Evolutionary conservation across 2,113 vertebrate genomes (phyloP).

Genomic region (Stegastes partitus): DNA sequence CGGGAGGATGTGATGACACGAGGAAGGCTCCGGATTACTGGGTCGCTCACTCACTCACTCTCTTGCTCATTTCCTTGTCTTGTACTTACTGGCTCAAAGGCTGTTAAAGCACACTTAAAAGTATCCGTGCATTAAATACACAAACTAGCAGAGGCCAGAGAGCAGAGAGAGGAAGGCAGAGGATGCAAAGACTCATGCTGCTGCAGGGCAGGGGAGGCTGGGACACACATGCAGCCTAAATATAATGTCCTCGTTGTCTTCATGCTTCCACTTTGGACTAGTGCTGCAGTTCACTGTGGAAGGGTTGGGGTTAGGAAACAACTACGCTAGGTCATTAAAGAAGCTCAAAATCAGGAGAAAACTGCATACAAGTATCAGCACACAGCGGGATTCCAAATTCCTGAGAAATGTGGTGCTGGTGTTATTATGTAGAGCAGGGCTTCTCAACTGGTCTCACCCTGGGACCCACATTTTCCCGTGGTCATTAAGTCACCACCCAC

Average conservation of each 20-base stretch:
- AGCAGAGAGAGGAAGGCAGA: not conserved
- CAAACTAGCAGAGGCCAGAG: slow-evolving; percentile 19
- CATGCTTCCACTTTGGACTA: slow-evolving; percentile 1
- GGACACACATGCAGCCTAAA: slow-evolving; percentile 39
- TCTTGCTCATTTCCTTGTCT: slow-evolving; percentile 6
- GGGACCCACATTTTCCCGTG: too few species aligned
- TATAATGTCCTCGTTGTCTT: slow-evolving; percentile 40
- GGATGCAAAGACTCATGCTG: slow-evolving; percentile 41
- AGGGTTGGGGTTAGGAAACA: slow-evolving; percentile 14
- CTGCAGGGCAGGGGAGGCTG: slow-evolving; percentile 73
- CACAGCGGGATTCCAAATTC: too few species aligned
- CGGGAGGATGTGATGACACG: slow-evolving; percentile 39
- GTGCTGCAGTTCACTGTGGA: not conserved
- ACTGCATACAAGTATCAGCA: too few species aligned
- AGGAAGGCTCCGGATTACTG: slow-evolving; percentile 50
- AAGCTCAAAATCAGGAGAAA: not conserved
- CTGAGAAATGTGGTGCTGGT: too few species aligned
- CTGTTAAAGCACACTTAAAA: slow-evolving; percentile 30
- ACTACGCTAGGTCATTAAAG: slow-evolving; percentile 1
- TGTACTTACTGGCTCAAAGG: slow-evolving; percentile 30
- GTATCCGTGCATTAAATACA: slow-evolving; percentile 25
- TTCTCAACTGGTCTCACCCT: too few species aligned
- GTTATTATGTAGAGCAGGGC: too few species aligned
- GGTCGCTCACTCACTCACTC: slow-evolving; percentile 6
- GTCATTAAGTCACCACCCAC: too few species aligned